Conservation (phyloP, 1,140 invertebrate species). For the Gryon sp. region DNA sequence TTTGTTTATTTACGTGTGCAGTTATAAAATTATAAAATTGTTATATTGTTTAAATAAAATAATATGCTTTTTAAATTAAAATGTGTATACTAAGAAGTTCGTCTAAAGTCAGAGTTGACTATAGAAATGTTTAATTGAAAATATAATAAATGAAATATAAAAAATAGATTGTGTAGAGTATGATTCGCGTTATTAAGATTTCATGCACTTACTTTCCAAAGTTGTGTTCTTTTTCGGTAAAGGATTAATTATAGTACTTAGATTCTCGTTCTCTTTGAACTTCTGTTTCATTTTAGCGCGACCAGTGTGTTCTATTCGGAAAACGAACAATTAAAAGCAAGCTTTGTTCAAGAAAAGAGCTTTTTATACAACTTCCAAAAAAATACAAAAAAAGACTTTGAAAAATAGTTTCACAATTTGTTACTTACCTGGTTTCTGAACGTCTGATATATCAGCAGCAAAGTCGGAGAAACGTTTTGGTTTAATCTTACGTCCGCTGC, state of each 20-base stretch:
- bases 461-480: conserved; percentile 82
- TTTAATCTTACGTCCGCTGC: conserved; percentile 88
- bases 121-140: not conserved
- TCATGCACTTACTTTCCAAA: conserved; percentile 71
- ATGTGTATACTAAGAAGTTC: too few species aligned
- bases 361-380: too few species aligned
- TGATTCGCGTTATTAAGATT: conserved; percentile 3
- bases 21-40: too few species aligned
- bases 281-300: conserved; percentile 73
- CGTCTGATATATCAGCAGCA: conserved; percentile 71
- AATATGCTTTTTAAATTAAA: too few species aligned
- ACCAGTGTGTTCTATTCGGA: conserved; percentile 68
- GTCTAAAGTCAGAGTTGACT: too few species aligned
- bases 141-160: not conserved
- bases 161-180: not conserved
- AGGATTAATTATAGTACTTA: conserved; percentile 63
- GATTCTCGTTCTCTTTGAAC: conserved; percentile 75
- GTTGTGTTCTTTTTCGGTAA: conserved; percentile 68
- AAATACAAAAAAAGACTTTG: too few species aligned
- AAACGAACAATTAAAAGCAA: conserved; percentile 38
- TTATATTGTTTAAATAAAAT: too few species aligned
- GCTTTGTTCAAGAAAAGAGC: conserved; percentile 7
- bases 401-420: not conserved
- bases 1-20: too few species aligned
- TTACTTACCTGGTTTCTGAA: conserved; percentile 66